Evolutionary conservation across 2,113 vertebrate genomes (phyloP).

Genomic region (Galeopterus variegatus): DNA sequence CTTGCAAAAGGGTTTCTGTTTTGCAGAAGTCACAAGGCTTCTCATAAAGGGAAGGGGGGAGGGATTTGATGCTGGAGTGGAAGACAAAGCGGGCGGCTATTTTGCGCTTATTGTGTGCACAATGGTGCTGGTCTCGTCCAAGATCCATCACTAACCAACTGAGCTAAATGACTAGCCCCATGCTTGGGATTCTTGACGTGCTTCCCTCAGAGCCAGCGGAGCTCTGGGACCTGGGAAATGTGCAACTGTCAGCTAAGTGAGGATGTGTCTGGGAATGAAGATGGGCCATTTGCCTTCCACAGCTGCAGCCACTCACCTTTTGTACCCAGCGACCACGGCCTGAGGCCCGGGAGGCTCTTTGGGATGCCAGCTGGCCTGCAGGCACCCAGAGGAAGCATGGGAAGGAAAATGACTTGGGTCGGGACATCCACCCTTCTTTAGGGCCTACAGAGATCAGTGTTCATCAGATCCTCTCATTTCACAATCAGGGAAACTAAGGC

Average conservation of each 20-base stretch:
- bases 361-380: background rate
- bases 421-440: background rate
- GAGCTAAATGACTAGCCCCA: too few species aligned
- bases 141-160: too few species aligned
- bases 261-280: background rate
- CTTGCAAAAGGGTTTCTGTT: too few species aligned
- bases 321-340: rapidly evolving
- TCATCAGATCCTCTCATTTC: background rate
- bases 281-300: background rate
- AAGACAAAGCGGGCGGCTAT: too few species aligned
- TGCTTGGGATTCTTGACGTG: background rate
- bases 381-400: background rate
- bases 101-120: too few species aligned
- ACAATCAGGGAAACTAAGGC: background rate
- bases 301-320: too few species aligned
- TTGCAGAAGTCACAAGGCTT: too few species aligned
- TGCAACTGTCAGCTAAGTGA: background rate
- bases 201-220: background rate
- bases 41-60: too few species aligned
- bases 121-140: too few species aligned
- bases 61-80: too few species aligned
- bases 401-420: background rate
- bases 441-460: background rate
- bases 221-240: background rate
- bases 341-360: background rate